These are phyloP conservation scores for Erpornis zantholeuca DNA, from an alignment of 2,113 vertebrate species.

Conservation along the genomic window DNA sequence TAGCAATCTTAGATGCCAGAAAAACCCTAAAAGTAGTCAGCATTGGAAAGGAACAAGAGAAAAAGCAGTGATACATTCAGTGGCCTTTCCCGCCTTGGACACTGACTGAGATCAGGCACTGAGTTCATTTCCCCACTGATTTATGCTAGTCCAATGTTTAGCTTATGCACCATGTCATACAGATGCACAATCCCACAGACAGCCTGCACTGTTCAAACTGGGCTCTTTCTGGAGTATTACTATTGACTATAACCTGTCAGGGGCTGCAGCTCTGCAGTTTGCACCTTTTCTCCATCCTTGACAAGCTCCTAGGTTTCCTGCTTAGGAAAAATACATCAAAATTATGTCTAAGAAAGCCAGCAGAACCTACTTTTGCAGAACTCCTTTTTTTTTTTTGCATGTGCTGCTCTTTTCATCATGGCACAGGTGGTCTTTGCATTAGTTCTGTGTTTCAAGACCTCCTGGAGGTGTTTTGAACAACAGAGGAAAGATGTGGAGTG, in stretches of 20 bases:
- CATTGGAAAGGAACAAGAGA: constrained; percentile 2
- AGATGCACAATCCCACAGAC: neutral
- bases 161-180: neutral
- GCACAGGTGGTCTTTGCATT: neutral
- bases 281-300: neutral
- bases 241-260: neutral
- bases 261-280: neutral
- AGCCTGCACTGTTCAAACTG: neutral
- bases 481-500: neutral
- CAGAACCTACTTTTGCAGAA: neutral
- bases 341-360: neutral
- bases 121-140: neutral
- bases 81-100: neutral
- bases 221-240: neutral
- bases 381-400: neutral
- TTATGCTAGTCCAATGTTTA: neutral
- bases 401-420: neutral
- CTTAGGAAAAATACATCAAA: neutral
- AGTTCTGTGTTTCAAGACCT: neutral
- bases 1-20: neutral
- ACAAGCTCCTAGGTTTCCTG: neutral
- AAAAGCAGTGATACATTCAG: neutral
- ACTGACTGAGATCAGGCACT: neutral
- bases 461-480: neutral
- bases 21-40: constrained; percentile 6